These are phyloP conservation scores for Drosophila eugracilis DNA, from an alignment of 1,140 invertebrate genomes.

Conservation along the genomic window DNA sequence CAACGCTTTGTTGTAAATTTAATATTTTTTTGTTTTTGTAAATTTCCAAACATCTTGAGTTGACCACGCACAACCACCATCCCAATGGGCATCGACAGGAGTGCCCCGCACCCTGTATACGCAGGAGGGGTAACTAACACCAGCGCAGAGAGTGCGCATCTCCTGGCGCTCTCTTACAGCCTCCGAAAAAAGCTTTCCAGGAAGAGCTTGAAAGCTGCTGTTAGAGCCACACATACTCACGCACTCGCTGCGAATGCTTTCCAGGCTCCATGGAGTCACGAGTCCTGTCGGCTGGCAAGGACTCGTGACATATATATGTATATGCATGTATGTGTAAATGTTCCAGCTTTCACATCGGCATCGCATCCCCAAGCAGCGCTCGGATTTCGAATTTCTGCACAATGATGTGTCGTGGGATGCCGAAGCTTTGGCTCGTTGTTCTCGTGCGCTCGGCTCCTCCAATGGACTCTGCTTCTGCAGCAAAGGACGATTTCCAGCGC, in stretches of 20 bases:
- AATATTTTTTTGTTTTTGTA: not conserved
- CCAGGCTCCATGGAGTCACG: constrained; percentile 40
- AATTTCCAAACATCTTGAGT: constrained; percentile 15
- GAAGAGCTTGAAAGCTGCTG: constrained; percentile 40
- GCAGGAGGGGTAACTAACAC: not conserved
- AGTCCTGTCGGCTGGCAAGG: constrained; percentile 43
- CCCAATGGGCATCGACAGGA: constrained; percentile 15
- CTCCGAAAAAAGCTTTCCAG: constrained; percentile 34
- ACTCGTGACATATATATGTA: constrained; percentile 25
- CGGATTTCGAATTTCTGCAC: constrained; percentile 41
- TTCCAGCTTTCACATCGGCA: constrained; percentile 37
- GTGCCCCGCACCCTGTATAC: constrained; percentile 30
- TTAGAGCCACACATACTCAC: constrained; percentile 13
- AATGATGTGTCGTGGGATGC: constrained; percentile 49
- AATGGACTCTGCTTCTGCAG: constrained; percentile 41
- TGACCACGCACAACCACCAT: constrained; percentile 28
- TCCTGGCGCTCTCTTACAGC: constrained; percentile 34
- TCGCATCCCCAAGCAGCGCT: constrained; percentile 13
- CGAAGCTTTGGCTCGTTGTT: not conserved
- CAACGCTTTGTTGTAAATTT: not conserved
- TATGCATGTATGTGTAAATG: constrained; percentile 7
- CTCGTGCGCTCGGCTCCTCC: constrained; percentile 28
- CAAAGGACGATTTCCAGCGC: constrained; percentile 64
- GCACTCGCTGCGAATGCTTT: constrained; percentile 9
- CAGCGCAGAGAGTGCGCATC: constrained; percentile 19